Evolutionary conservation across 2,797 vertebrate genomes (phyloP).

Genomic region (Sarcoramphus papa): DNA sequence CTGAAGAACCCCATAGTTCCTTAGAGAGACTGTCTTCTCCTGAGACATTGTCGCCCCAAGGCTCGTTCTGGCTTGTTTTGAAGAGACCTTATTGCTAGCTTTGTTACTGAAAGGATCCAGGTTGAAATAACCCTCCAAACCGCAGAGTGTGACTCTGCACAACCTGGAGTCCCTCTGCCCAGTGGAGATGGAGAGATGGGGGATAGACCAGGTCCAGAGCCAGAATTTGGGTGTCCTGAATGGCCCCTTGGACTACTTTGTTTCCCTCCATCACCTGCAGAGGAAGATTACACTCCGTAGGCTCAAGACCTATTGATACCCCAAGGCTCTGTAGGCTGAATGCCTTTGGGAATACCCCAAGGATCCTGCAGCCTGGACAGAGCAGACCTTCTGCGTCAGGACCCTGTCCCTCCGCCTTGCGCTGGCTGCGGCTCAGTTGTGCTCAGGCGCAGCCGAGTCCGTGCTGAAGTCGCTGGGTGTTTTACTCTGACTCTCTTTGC

Average conservation of each 20-base stretch:
- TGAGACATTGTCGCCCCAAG: neutral
- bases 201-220: neutral
- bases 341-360: neutral
- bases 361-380: neutral
- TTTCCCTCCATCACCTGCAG: neutral
- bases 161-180: neutral
- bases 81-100: neutral
- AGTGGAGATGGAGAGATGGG: neutral
- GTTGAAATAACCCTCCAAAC: neutral
- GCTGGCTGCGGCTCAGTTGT: rapidly evolving
- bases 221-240: neutral
- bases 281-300: neutral
- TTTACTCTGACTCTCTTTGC: neutral
- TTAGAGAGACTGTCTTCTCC: neutral
- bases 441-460: rapidly evolving
- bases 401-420: too few species aligned
- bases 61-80: neutral
- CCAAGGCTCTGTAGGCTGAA: neutral
- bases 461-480: rapidly evolving
- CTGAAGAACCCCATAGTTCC: neutral
- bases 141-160: neutral
- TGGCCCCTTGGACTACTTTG: neutral
- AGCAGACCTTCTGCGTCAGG: neutral
- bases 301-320: neutral
- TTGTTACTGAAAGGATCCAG: neutral